Conservation (phyloP, 2,888 invertebrate genomes). For the Drosophila paracracens region DNA sequence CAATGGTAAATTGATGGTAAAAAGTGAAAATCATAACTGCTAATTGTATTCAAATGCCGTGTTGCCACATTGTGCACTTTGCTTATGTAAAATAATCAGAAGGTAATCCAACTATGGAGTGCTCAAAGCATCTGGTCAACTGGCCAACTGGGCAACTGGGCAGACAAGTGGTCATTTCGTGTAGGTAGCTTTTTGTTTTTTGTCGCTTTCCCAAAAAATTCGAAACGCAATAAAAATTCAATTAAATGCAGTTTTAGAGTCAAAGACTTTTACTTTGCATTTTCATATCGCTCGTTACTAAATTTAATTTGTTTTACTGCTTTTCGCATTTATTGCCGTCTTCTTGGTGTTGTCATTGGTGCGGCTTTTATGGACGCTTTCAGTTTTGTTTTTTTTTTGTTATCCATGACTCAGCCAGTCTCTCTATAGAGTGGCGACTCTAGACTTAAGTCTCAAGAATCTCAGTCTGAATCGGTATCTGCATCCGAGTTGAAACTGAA, state of each 20-base stretch:
- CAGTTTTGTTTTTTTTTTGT: constrained; percentile 58
- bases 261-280: constrained; percentile 65
- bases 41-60: constrained; percentile 76
- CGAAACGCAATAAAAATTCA: constrained; percentile 51
- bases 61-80: constrained; percentile 56
- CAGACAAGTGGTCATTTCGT: background rate
- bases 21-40: constrained; percentile 78
- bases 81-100: constrained; percentile 51
- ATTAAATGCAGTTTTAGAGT: constrained; percentile 63
- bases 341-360: constrained; percentile 24
- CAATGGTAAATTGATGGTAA: constrained; percentile 42
- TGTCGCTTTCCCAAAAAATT: constrained; percentile 46
- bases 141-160: background rate
- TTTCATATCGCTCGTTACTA: constrained; percentile 48
- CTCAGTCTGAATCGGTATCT: constrained; percentile 29
- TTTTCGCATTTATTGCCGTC: constrained; percentile 47
- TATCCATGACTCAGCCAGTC: constrained; percentile 68
- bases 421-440: background rate
- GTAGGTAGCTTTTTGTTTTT: constrained; percentile 14
- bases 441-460: constrained; percentile 12
- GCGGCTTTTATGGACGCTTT: constrained; percentile 62
- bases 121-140: constrained; percentile 23
- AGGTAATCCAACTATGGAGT: constrained; percentile 19
- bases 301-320: constrained; percentile 72
- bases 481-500: constrained; percentile 3